A percentile compares a stretch with the other conserved stretches of the same genome.
phyloP scores from a whole-genome alignment of 2,113 vertebrate genomes.

The Gasterosteus nipponicus region DNA sequence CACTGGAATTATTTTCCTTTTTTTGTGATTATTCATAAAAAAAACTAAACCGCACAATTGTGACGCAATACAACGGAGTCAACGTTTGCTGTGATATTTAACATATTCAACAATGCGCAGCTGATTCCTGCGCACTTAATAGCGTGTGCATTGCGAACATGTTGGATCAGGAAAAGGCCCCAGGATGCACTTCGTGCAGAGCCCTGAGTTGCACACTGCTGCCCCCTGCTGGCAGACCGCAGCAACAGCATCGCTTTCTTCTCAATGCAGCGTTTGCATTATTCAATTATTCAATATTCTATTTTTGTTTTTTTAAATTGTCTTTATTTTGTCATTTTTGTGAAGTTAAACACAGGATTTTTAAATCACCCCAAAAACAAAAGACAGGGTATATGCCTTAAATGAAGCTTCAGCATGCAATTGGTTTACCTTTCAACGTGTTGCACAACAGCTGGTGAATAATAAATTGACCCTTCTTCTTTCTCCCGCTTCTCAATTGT shows the following conservation, averaged over 20 bases:
- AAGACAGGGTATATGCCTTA: neutral
- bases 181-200: neutral
- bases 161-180: neutral
- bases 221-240: conserved; percentile 56
- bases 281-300: neutral
- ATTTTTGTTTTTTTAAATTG: neutral
- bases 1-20: neutral
- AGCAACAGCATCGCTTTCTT: neutral
- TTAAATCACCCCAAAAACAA: neutral
- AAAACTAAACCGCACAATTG: neutral
- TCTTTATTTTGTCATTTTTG: neutral
- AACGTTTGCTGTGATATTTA: neutral
- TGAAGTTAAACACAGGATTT: neutral
- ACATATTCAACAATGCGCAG: neutral
- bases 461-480: neutral
- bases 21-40: neutral
- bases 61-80: neutral
- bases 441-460: neutral
- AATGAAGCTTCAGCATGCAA: neutral
- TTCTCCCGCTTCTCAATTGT: neutral
- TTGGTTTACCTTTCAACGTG: neutral
- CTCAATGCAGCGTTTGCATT: neutral
- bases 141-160: neutral
- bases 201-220: conserved; percentile 29
- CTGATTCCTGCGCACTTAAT: neutral